Evolutionary conservation across 2,113 vertebrate species (phyloP).

Genomic region (Eulacestoma nigropectus): DNA sequence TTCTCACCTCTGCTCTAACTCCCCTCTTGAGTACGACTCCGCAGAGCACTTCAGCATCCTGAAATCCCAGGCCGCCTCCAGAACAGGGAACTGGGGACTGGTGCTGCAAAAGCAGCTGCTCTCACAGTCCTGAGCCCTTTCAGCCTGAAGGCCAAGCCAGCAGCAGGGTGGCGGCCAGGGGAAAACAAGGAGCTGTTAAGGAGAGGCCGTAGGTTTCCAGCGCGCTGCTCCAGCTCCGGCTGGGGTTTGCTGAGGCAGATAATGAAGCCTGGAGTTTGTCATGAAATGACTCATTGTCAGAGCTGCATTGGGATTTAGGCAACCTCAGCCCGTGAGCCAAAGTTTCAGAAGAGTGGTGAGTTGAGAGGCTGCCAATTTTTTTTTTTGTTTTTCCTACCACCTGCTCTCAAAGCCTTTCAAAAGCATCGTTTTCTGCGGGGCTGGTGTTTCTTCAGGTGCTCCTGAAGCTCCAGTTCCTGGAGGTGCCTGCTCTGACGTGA

Average conservation of each 20-base stretch:
- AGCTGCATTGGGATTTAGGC: not conserved
- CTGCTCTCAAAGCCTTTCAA: not conserved
- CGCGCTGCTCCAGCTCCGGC: not conserved
- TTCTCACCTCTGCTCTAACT: constrained; percentile 29
- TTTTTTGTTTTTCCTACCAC: not conserved
- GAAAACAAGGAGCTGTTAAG: not conserved
- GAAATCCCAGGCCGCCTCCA: not conserved
- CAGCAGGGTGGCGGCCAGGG: not conserved
- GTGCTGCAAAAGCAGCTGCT: not conserved
- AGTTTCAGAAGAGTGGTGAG: not conserved
- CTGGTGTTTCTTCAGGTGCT: not conserved
- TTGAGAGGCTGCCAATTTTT: not conserved
- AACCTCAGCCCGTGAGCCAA: constrained; percentile 13
- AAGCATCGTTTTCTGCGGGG: not conserved
- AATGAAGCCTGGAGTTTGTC: constrained; percentile 50
- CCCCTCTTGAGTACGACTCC: not conserved
- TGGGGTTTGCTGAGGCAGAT: constrained; percentile 46
- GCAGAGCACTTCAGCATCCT: not conserved
- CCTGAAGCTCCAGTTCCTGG: not conserved
- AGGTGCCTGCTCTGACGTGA: not conserved
- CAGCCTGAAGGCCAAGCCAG: not conserved
- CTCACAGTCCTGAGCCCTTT: not conserved
- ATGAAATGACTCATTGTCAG: constrained; percentile 44
- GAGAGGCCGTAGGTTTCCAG: not conserved
- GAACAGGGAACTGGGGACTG: not conserved